Conservation (phyloP, 2,113 vertebrate genomes). For the Sylvilagus bachmani region DNA sequence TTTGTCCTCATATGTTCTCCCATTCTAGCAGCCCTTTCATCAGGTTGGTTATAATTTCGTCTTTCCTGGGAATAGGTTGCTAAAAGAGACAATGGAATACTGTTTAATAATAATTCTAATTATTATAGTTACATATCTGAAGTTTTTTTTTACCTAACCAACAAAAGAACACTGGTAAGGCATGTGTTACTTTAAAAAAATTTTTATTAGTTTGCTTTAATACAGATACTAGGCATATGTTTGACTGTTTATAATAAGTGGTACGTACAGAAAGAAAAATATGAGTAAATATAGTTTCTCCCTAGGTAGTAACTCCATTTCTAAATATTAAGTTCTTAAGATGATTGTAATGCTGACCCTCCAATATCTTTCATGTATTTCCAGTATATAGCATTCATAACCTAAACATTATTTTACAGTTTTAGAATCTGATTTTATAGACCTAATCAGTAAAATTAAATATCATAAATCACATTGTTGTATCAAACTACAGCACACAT, state of each 20-base stretch:
- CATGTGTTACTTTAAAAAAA: neutral
- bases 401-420: constrained; percentile 3
- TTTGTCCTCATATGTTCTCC: constrained; percentile 90
- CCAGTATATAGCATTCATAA: neutral
- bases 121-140: neutral
- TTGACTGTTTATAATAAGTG: neutral
- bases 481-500: constrained; percentile 29
- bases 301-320: constrained; percentile 27
- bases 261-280: constrained; percentile 33
- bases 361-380: neutral
- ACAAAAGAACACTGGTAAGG: constrained; percentile 26
- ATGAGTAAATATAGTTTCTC: constrained; percentile 8
- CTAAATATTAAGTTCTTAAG: neutral
- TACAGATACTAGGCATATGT: neutral
- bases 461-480: constrained; percentile 29
- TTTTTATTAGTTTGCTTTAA: constrained; percentile 11
- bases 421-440: constrained; percentile 1
- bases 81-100: constrained; percentile 64
- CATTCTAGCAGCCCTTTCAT: constrained; percentile 89
- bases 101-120: constrained; percentile 43
- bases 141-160: neutral
- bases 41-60: constrained; percentile 87
- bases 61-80: constrained; percentile 88
- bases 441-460: neutral
- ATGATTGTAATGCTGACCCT: neutral